These are phyloP conservation scores for Cariama cristata DNA, from an alignment of 2,113 vertebrate genomes.

Conservation along the genomic window DNA sequence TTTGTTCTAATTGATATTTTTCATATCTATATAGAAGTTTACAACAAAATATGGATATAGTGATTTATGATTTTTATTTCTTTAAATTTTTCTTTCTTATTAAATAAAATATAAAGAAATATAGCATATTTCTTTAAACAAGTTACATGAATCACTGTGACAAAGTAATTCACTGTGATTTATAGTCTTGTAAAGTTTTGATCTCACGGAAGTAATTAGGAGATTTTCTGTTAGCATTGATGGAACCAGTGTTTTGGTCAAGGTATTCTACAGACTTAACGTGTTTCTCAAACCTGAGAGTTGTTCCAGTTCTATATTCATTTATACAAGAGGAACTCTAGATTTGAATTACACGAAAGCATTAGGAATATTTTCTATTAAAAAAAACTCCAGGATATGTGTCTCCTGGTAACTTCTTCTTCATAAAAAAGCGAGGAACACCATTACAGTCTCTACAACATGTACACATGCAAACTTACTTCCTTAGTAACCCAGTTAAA, in stretches of 20 bases:
- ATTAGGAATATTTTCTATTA: neutral
- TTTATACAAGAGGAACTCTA: neutral
- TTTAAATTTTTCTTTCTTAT: neutral
- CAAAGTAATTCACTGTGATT: neutral
- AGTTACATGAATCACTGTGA: neutral
- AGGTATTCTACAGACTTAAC: neutral
- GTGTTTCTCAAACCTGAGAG: neutral
- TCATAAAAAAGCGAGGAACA: neutral
- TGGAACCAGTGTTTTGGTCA: fast-evolving
- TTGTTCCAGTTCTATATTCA: neutral
- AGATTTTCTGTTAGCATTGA: neutral
- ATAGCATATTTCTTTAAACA: neutral
- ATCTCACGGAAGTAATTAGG: neutral
- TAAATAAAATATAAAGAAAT: neutral
- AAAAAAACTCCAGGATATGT: too few relatives aligned
- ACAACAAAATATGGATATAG: neutral
- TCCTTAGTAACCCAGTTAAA: neutral
- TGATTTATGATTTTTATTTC: neutral
- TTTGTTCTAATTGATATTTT: neutral
- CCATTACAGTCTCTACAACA: neutral
- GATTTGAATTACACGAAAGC: neutral
- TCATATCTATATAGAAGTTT: neutral
- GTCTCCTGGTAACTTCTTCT: neutral
- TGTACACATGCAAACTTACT: fast-evolving
- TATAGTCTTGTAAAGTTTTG: neutral